phyloP scores from a whole-genome alignment of 2,888 invertebrate genomes.

The Ormyrus thymus region DNA sequence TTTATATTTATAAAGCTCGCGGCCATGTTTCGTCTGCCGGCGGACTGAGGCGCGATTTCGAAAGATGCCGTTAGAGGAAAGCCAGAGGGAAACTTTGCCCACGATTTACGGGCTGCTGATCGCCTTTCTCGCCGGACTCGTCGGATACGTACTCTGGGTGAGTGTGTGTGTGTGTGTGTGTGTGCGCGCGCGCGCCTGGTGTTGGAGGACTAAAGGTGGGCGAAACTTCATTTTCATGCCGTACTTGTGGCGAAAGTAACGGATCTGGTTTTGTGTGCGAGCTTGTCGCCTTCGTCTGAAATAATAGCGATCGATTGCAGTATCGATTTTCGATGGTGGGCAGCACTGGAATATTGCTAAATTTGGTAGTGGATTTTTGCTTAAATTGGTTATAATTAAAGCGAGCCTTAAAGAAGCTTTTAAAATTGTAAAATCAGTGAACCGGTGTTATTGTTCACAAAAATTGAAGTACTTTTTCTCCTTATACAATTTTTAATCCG shows the following conservation, averaged over 20 bases:
- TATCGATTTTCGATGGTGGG: no score
- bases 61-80: conserved; percentile 41
- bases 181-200: not conserved
- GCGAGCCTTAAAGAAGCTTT: no score
- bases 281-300: no score
- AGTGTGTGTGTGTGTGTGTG: conserved; percentile 57
- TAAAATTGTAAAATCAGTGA: no score
- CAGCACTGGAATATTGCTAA: no score
- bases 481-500: no score
- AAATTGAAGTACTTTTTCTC: no score
- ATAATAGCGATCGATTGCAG: no score
- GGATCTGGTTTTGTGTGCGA: not conserved
- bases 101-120: conserved; percentile 71
- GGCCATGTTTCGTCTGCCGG: conserved; percentile 32
- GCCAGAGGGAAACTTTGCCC: conserved; percentile 66
- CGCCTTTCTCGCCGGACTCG: conserved; percentile 69
- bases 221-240: not conserved
- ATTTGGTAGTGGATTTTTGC: no score
- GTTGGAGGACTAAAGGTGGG: not conserved
- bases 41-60: conserved; percentile 5
- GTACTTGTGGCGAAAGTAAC: not conserved
- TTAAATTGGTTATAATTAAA: no score
- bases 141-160: conserved; percentile 72
- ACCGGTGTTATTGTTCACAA: no score
- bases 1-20: conserved; percentile 34